Base-by-base conservation (phyloP, 2,797 vertebrate genomes). In the Setipinna tenuifilis region DNA sequence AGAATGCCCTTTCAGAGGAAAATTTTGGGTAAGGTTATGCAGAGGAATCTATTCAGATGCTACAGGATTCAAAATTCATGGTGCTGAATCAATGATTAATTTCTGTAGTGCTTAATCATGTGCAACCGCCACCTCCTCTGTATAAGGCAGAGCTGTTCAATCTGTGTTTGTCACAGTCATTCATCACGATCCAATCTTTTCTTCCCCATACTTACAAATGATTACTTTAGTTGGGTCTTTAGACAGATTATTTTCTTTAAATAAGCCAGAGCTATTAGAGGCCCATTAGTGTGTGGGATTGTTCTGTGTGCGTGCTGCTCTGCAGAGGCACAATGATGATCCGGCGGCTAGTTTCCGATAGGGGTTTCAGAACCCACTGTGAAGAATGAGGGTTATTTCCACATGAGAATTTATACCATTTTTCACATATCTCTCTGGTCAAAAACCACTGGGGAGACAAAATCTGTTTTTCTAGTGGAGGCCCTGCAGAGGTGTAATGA, bases 371-470 rank as follows among this genome's bases (percentile, higher is more conserved):
- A 83, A 87, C 80, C 62, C 57, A 57, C 85, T 54, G 65, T 86
- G 83, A 87, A 84, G 87, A 89, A 89, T 87, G 81, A 44, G 82
- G 85, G 23, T 84, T 82, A 82, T 85, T 71, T 87, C 87, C 87
- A 87, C 75, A 85, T n/a, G 46, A 59, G 85, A 83, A 75, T 41
- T 78, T 80, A 62, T 6, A 41, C 23, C 81, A 83, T 88, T 81
- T 78, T 44, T 78, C 19, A 19, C 31, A 41, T 44, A 78, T 78
- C 31, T 78, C 71, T 44, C 71, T 78, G 71, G 71, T 78, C 31
- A 44, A 44, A 31, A 41, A 41, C 6, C 71, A 78, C 17, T 17
- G 16, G 28, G 23, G 62, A 68, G 62, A 75, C 28, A 19, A 14
- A 44, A 35, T 41, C 31, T 78, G 71, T 78, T 78, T 78, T 78